phyloP scores from a whole-genome alignment of 2,113 vertebrate species.

The Microtus oregoni region DNA sequence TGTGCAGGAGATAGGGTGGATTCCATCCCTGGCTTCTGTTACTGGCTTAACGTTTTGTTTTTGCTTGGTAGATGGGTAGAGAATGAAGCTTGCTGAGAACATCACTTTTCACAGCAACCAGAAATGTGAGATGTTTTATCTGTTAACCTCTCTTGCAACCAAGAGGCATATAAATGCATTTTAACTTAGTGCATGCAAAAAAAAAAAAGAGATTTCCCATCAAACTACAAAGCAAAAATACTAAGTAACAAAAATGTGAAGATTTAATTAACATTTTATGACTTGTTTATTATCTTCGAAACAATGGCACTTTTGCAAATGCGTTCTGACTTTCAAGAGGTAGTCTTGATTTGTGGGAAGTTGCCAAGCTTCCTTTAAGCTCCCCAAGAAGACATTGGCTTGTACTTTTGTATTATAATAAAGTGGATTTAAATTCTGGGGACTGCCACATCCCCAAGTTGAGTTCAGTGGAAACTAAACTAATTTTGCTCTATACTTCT shows the following conservation, averaged over 20 bases:
- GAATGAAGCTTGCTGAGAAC: neutral
- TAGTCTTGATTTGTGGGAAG: neutral
- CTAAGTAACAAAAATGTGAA: conserved; percentile 10
- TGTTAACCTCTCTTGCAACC: neutral
- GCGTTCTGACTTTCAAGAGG: neutral
- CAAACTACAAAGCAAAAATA: neutral
- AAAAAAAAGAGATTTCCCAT: neutral
- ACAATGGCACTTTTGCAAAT: neutral
- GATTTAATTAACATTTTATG: neutral
- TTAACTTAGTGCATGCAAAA: neutral
- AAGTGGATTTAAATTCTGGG: conserved; percentile 2
- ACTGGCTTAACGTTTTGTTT: neutral
- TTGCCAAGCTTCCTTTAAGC: neutral
- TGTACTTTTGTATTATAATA: neutral
- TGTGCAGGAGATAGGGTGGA: neutral
- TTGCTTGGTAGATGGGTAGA: neutral
- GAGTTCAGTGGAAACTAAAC: conserved; percentile 14
- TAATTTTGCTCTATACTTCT: neutral
- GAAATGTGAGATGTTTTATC: neutral
- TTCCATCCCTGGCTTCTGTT: neutral
- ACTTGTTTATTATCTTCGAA: neutral
- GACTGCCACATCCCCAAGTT: neutral
- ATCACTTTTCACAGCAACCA: neutral
- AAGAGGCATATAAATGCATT: neutral
- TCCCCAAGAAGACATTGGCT: neutral